Evolutionary conservation across 2,888 invertebrate species (phyloP), one percentile per base, ranked within the genome.

Genomic region (Busseola fusca): DNA sequence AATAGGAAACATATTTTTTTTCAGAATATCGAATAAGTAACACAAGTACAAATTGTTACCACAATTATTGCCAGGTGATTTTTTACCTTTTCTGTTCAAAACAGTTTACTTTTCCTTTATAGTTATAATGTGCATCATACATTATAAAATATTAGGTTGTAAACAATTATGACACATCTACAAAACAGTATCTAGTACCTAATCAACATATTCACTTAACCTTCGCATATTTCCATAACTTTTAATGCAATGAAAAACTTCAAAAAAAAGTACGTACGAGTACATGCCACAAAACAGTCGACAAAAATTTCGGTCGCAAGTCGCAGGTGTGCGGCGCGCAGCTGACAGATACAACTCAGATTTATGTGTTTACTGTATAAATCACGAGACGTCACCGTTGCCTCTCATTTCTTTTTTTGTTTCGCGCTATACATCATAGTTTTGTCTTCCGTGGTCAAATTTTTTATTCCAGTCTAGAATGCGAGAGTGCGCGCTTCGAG

Each of bases 311-410:
- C 69, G 83, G 87, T 87, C 77, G 87, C 84, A 81, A 82, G 85
- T 84, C 86, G 87, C 85, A 78, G 81, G 87, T 87, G 84, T 83
- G 84, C 72, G 18, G 60, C 58, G 59, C 78, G 81, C 84, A 76
- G 83, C 88, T 93, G 95, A 94, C 94, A 94, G 94, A 92, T 91
- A 92, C 91, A 94, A 95, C 94, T 95, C 95, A 92, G 95, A 96
- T 96, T 96, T 96, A 96, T 96, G 94, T 95, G 96, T 96, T 96
- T 95, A 95, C 95, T 93, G 93, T 92, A 95, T 95, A 95, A 96
- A 96, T 96, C 96, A 95, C 89, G 89, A 84, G 89, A 89, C 90
- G 92, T 92, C 92, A 92, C 86, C 87, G 87, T 81, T 82, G 83
- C 85, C 84, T 85, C 80, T 84, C 86, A 86, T 89, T 90, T 92